phyloP scores from a whole-genome alignment of 2,797 vertebrate species.

The Syngnathus rostellatus region DNA sequence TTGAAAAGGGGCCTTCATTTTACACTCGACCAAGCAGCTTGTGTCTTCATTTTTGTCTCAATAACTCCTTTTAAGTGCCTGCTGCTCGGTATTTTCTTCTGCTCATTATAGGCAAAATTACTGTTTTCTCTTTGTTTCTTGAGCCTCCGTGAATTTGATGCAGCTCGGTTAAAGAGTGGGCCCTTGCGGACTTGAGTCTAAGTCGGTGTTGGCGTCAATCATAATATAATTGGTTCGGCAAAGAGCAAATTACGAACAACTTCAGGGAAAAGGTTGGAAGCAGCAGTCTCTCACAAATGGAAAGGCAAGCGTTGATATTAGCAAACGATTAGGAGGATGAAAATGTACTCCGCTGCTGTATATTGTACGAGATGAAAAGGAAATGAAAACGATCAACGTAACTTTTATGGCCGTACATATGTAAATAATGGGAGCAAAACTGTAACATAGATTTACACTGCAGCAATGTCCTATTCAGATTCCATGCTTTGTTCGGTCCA shows the following conservation, averaged over 20 bases:
- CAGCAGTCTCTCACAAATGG: conserved; percentile 1
- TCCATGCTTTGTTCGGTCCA: background rate
- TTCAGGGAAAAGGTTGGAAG: conserved; percentile 13
- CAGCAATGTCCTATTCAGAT: background rate
- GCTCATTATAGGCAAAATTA: conserved; percentile 49
- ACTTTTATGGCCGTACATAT: background rate
- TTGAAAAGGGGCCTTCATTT: conserved; percentile 3
- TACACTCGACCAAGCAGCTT: conserved; percentile 11
- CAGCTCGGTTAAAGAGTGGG: conserved; percentile 30
- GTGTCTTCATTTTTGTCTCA: conserved; percentile 24
- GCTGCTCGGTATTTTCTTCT: conserved; percentile 34
- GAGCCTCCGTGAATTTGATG: conserved; percentile 43
- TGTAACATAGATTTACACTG: background rate
- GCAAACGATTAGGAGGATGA: background rate
- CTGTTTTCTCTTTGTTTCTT: conserved; percentile 39
- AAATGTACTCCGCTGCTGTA: background rate
- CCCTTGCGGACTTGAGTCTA: conserved; percentile 35
- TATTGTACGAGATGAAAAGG: background rate
- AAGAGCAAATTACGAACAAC: conserved; percentile 51
- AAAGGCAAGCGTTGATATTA: background rate
- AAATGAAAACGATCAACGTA: background rate
- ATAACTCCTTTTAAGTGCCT: conserved; percentile 19
- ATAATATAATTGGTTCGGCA: conserved; percentile 66
- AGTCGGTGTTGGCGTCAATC: conserved; percentile 59
- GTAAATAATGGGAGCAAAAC: conserved; percentile 1